These are phyloP conservation scores for Speoplatyrhinus poulsoni DNA, from an alignment of 2,113 vertebrate genomes.

Conservation along the genomic window DNA sequence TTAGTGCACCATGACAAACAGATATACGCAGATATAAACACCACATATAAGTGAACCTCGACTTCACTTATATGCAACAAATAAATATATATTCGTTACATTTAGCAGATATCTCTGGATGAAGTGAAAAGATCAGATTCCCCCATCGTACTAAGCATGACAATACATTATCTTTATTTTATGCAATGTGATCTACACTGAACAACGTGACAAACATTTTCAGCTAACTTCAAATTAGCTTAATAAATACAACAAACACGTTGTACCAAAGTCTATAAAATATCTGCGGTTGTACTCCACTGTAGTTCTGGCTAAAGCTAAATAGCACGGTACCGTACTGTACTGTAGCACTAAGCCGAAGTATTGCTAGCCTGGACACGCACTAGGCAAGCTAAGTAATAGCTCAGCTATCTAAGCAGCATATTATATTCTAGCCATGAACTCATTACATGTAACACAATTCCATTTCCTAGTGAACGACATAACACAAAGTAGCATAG, in stretches of 20 bases:
- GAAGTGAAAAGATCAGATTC: too few species aligned
- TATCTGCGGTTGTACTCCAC: not conserved
- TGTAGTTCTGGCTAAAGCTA: not conserved
- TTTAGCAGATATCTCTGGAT: too few species aligned
- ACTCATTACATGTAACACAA: not conserved
- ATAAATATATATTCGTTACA: too few species aligned
- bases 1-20: too few species aligned
- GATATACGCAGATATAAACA: too few species aligned
- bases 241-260: not conserved
- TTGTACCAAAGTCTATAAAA: too few species aligned
- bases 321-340: not conserved
- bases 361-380: too few species aligned
- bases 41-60: too few species aligned
- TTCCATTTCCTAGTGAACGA: too few species aligned
- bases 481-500: too few species aligned
- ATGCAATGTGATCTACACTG: not conserved
- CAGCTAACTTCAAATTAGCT: not conserved
- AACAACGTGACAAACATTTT: not conserved
- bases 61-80: too few species aligned
- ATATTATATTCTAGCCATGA: not conserved
- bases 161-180: constrained; percentile 1
- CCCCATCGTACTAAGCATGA: not conserved
- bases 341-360: not conserved
- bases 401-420: constrained; percentile 18
- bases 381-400: constrained; percentile 1